These are phyloP conservation scores for Hippopotamyrus pictus DNA, from an alignment of 2,797 vertebrate genomes.

Conservation along the genomic window DNA sequence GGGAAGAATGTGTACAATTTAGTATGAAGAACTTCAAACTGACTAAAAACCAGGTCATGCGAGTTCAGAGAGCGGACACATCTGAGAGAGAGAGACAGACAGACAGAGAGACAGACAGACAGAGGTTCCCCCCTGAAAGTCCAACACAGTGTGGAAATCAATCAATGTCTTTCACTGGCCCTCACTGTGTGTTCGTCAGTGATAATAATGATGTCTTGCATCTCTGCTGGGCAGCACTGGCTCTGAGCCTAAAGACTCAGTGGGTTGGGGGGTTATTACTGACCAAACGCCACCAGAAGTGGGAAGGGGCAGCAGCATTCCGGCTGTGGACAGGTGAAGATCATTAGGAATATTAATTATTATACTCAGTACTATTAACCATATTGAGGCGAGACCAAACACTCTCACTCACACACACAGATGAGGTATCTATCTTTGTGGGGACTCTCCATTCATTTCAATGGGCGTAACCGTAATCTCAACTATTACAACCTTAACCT, in stretches of 20 bases:
- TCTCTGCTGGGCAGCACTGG: background rate
- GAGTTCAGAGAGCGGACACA: background rate
- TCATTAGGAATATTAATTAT: background rate
- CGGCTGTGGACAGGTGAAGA: background rate
- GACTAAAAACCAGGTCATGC: background rate
- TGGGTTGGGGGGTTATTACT: background rate
- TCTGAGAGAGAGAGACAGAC: background rate
- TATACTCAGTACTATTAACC: background rate
- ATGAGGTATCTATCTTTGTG: background rate
- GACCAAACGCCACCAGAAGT: background rate
- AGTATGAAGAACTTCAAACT: background rate
- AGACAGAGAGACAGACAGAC: background rate
- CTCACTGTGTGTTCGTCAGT: background rate
- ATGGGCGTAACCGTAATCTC: background rate
- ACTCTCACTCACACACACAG: background rate
- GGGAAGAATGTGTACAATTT: background rate
- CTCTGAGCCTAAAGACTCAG: background rate
- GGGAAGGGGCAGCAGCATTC: background rate
- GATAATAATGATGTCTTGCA: background rate
- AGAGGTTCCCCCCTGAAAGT: background rate
- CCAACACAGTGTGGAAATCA: background rate
- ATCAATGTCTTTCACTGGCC: background rate
- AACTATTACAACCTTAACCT: background rate
- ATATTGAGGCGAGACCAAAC: background rate
- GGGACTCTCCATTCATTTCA: background rate